A percentile compares a stretch with the other conserved stretches of the same genome.
Conservation (phyloP, 1,140 invertebrate genomes). For the Drosophila subpulchrella region DNA sequence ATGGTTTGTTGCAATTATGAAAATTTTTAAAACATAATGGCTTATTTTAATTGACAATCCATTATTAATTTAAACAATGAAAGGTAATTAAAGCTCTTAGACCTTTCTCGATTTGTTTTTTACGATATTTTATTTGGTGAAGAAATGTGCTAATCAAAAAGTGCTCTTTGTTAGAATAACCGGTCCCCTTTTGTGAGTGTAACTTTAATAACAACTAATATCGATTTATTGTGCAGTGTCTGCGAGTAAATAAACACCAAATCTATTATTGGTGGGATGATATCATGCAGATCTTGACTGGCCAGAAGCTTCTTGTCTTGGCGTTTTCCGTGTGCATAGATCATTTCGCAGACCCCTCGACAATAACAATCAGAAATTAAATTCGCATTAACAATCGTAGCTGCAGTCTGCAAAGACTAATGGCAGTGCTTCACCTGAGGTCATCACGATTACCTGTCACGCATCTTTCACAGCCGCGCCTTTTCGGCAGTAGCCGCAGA, state of each 20-base stretch:
- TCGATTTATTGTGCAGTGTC: constrained; percentile 45
- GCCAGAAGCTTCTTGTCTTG: constrained; percentile 26
- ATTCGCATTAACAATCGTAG: constrained; percentile 48
- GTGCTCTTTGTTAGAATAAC: constrained; percentile 38
- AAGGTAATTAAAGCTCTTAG: constrained; percentile 1
- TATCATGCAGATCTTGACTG: constrained; percentile 68
- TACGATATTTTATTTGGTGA: background rate
- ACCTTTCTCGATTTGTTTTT: constrained; percentile 17
- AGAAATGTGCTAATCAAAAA: constrained; percentile 8
- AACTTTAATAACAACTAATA: constrained; percentile 37
- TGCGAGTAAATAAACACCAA: constrained; percentile 28
- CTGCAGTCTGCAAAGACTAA: constrained; percentile 25
- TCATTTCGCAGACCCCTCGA: constrained; percentile 5
- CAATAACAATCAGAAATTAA: constrained; percentile 54
- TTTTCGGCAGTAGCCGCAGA: constrained; percentile 6
- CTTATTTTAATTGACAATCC: no score
- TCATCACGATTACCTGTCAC: constrained; percentile 40
- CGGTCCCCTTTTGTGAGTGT: constrained; percentile 38
- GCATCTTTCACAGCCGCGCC: constrained; percentile 49
- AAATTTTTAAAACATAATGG: no score
- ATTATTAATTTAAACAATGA: background rate
- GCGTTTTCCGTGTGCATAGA: constrained; percentile 34
- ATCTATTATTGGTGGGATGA: constrained; percentile 36
- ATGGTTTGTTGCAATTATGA: no score
- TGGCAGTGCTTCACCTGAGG: constrained; percentile 42